Base-by-base conservation (phyloP, 2,888 invertebrate species). In the Cryptocephalus moraei region DNA sequence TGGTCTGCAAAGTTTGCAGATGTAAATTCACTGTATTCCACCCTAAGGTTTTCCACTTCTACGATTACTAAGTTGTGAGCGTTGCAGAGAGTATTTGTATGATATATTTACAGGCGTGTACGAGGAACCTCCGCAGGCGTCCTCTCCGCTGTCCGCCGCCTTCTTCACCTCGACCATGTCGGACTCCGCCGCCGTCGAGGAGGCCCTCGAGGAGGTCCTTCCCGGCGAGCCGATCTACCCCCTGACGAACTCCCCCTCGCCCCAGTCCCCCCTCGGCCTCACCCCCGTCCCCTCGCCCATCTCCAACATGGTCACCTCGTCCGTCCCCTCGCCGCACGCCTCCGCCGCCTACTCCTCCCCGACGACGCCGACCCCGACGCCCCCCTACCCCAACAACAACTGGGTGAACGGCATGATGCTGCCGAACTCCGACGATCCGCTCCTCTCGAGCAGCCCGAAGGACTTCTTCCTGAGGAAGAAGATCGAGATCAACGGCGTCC, bases 81-180 rank as follows among this genome's bases (percentile, higher is more conserved):
- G n/a, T n/a, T n/a, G n/a, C n/a, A n/a, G n/a, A n/a, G n/a, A n/a
- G n/a, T n/a, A n/a, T n/a, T n/a, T n/a, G n/a, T n/a, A n/a, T n/a
- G 22, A 22, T 22, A 4, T 22, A 22, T 22, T 22, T 6, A n/a
- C 39, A 58, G 58, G 76, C 45, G 66, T 79, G 1, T 81, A 80
- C 47, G 77, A 77, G 58, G 77, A 77, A 58, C 81, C 81, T 2
- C 82, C 84, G 10, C 82, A 86, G 50, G 83, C 85, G 0, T 86
- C 87, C 8, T 88, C 88, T 2, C 88, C 89, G 1, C 71, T 88
- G 10, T 87, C 88, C 9, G 87, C 87, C 46, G 88, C 87, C 6
- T 90, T 87, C 67, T 90, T 86, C 65, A 87, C 87, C 41, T 81
- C 82, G 36, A 86, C 86, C 10, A 88, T 90, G 80, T 88, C 89